Percentiles rank a stretch among this genome's conserved stretches.
Evolutionary conservation across 2,113 vertebrate species (phyloP).

Genomic region (Pardalotus punctatus): DNA sequence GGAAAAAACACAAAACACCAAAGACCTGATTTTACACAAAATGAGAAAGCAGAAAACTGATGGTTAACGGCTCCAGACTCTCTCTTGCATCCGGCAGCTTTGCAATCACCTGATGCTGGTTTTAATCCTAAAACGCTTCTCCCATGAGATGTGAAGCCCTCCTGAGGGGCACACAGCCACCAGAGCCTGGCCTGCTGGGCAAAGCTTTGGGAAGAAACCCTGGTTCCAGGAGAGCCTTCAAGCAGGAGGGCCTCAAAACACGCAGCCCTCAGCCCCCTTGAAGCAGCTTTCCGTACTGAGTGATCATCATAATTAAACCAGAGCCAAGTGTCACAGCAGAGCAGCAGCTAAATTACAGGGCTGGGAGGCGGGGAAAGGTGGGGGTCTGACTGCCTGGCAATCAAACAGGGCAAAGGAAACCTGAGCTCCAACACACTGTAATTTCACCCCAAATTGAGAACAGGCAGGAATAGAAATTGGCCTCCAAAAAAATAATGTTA

Average conservation of each 20-base stretch:
- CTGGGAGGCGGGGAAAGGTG: conserved; percentile 26
- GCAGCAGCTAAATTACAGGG: conserved; percentile 66
- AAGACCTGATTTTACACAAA: not conserved
- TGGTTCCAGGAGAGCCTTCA: not conserved
- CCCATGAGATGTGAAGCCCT: not conserved
- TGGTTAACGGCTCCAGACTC: not conserved
- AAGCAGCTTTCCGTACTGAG: conserved; percentile 49
- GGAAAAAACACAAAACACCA: not conserved
- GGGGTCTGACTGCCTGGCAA: conserved; percentile 51
- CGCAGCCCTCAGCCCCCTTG: not conserved
- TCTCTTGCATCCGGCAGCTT: accelerated
- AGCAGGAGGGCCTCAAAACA: not conserved
- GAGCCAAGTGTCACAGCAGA: conserved; percentile 44
- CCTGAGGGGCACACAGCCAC: accelerated
- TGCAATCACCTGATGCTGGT: not conserved
- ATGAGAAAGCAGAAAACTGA: not conserved
- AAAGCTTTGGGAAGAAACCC: not conserved
- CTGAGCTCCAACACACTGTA: not conserved
- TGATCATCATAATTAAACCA: conserved; percentile 62
- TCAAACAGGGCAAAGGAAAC: conserved; percentile 28
- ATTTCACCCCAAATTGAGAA: not conserved
- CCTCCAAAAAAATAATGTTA: not conserved
- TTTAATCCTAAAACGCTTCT: not conserved
- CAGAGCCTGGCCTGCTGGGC: accelerated
- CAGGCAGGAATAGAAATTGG: not conserved